Conservation (phyloP, 2,797 vertebrate species). For the Prunella strophiata region DNA sequence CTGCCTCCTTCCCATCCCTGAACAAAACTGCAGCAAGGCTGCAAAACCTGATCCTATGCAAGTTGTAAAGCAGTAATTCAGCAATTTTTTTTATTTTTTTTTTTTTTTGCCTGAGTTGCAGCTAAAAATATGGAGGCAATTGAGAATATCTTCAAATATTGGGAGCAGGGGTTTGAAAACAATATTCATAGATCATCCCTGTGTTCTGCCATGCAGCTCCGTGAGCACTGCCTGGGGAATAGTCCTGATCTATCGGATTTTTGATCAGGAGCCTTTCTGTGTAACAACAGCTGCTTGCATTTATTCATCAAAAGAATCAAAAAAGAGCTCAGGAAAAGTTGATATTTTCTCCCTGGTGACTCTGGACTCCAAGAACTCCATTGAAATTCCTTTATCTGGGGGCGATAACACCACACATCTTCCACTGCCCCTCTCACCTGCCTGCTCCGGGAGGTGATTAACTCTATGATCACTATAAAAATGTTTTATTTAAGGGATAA, state of each 20-base stretch:
- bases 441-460: conserved; percentile 63
- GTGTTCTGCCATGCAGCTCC: not conserved
- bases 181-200: conserved; percentile 31
- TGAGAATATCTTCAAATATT: conserved; percentile 47
- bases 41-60: not conserved
- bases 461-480: conserved; percentile 76
- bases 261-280: not conserved
- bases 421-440: conserved; percentile 52
- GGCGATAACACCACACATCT: not conserved
- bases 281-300: not conserved
- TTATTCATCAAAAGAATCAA: conserved; percentile 51
- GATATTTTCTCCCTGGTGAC: not conserved
- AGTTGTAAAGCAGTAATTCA: conserved; percentile 2
- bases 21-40: not conserved
- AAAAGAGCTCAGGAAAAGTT: not conserved
- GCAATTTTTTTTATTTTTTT: not conserved
- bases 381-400: not conserved
- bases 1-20: not conserved
- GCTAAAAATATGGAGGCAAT: conserved; percentile 38
- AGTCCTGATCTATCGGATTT: not conserved
- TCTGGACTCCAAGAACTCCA: not conserved
- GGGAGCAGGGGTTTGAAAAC: not conserved
- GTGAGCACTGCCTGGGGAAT: conserved; percentile 9
- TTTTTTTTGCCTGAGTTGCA: not conserved
- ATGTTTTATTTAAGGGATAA: conserved; percentile 78